These are phyloP conservation scores for Ectobius pallidus DNA, from an alignment of 2,888 invertebrate genomes.

Conservation along the genomic window DNA sequence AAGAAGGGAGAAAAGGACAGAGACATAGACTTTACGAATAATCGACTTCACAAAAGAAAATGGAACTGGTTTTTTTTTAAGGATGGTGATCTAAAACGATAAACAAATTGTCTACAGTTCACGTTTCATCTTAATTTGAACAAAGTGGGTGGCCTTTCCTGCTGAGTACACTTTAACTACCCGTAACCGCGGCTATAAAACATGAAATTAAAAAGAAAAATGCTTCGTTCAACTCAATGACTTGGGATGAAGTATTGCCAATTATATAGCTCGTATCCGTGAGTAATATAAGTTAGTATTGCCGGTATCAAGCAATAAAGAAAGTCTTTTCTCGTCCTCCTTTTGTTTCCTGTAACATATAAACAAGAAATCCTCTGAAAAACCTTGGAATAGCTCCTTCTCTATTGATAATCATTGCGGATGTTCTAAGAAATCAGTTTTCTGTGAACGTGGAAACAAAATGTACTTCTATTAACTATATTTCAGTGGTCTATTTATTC, in stretches of 20 bases:
- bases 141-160: neutral
- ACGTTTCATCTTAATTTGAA: neutral
- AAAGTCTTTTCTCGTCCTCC: too few species aligned
- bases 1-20: neutral
- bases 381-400: too few species aligned
- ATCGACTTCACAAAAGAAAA: conserved; percentile 16
- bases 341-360: too few species aligned
- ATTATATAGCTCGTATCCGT: too few species aligned
- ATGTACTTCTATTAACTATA: too few species aligned
- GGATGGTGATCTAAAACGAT: neutral
- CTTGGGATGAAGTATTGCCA: neutral
- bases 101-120: neutral
- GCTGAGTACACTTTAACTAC: neutral
- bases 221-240: neutral
- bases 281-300: too few species aligned
- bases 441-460: too few species aligned
- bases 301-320: too few species aligned
- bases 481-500: too few species aligned
- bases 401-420: too few species aligned
- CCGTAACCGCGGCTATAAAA: neutral
- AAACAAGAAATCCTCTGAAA: too few species aligned
- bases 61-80: neutral
- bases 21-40: conserved; percentile 7
- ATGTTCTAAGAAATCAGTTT: too few species aligned
- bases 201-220: neutral